phyloP scores from a whole-genome alignment of 2,888 invertebrate species.

The Eupsilia transversa region DNA sequence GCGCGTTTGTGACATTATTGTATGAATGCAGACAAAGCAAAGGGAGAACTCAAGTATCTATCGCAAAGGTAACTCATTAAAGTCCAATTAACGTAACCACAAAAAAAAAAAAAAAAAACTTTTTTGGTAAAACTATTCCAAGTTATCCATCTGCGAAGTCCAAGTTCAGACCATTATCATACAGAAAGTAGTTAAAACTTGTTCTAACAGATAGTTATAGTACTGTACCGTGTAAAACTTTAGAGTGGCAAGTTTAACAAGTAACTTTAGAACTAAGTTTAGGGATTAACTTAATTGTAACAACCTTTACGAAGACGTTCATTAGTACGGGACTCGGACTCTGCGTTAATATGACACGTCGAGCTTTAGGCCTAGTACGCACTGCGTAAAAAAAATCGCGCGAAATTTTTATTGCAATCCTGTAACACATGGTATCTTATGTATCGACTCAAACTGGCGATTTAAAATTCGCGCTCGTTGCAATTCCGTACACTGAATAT shows the following conservation, averaged over 20 bases:
- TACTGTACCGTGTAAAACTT: slow-evolving; percentile 20
- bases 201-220: slow-evolving; percentile 19
- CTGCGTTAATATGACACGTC: neutral
- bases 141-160: slow-evolving; percentile 12
- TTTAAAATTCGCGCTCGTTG: too few relatives aligned
- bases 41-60: neutral
- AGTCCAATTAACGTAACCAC: neutral
- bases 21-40: neutral
- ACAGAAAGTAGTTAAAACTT: slow-evolving; percentile 40
- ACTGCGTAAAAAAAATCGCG: too few relatives aligned
- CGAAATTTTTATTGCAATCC: too few relatives aligned
- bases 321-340: neutral
- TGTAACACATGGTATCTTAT: too few relatives aligned
- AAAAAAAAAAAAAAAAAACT: neutral
- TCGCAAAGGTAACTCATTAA: neutral
- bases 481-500: too few relatives aligned
- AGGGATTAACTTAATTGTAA: slow-evolving; percentile 22
- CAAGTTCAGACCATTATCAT: slow-evolving; percentile 40
- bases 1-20: neutral
- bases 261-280: slow-evolving; percentile 36
- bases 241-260: slow-evolving; percentile 41
- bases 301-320: slow-evolving; percentile 1
- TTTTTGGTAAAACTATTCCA: neutral
- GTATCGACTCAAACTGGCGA: too few relatives aligned
- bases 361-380: too few relatives aligned